Percentiles rank a stretch among this genome's conserved stretches.
These are phyloP conservation scores for Lerista edwardsae DNA, from an alignment of 2,797 vertebrate species.

Conservation along the genomic window DNA sequence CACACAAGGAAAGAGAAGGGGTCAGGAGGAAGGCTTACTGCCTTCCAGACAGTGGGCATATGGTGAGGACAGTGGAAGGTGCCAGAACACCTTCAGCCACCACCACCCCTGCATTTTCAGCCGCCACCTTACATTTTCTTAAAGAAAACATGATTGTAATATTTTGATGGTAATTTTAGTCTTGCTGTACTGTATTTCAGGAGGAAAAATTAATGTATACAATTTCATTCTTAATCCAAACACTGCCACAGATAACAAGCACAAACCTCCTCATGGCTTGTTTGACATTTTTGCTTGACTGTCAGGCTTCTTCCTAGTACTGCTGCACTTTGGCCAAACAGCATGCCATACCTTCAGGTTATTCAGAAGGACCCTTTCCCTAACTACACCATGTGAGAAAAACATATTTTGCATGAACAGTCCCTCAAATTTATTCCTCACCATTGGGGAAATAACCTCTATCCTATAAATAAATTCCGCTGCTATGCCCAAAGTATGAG, in stretches of 20 bases:
- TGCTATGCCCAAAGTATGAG: constrained; percentile 37
- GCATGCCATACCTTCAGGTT: constrained; percentile 43
- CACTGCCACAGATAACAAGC: constrained; percentile 30
- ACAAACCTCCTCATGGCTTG: constrained; percentile 32
- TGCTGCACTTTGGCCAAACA: constrained; percentile 53
- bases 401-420: background rate
- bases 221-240: constrained; percentile 43
- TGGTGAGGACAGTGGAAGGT: too few species aligned
- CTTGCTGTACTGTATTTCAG: constrained; percentile 50
- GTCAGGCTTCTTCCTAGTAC: constrained; percentile 38
- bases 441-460: constrained; percentile 35
- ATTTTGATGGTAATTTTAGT: constrained; percentile 47
- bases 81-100: too few species aligned
- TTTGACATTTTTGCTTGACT: constrained; percentile 63
- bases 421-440: constrained; percentile 44
- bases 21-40: too few species aligned
- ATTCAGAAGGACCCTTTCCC: constrained; percentile 47
- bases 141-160: constrained; percentile 40
- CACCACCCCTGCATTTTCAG: too few species aligned
- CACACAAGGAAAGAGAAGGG: too few species aligned
- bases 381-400: background rate
- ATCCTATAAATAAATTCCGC: constrained; percentile 59
- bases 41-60: too few species aligned
- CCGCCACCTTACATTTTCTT: constrained; percentile 2
- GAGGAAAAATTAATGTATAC: constrained; percentile 55